phyloP scores from a whole-genome alignment of 2,888 invertebrate genomes.

The Caenorhabditis panamensis region DNA sequence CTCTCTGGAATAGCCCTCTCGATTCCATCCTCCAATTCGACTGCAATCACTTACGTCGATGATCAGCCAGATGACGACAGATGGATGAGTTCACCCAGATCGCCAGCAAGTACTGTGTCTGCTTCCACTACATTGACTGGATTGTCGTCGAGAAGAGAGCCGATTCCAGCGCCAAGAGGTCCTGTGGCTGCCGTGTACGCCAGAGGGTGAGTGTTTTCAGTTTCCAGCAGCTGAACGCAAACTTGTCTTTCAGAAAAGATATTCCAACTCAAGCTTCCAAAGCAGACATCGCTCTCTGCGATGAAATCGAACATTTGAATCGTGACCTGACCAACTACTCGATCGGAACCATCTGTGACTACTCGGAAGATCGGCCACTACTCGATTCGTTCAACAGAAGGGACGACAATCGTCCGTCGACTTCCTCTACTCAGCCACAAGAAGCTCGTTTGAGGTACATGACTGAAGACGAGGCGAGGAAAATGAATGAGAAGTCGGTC shows the following conservation, averaged over 20 bases:
- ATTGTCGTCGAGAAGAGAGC: conserved; percentile 21
- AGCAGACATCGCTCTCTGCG: conserved; percentile 47
- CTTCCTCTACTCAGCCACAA: neutral
- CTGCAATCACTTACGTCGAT: conserved; percentile 16
- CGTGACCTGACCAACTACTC: conserved; percentile 71
- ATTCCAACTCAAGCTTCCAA: conserved; percentile 39
- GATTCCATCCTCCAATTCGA: conserved; percentile 11
- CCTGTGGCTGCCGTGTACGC: conserved; percentile 64
- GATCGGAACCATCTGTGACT: conserved; percentile 64
- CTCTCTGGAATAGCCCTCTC: conserved; percentile 38
- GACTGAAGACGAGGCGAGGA: conserved; percentile 65
- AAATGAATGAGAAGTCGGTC: conserved; percentile 62
- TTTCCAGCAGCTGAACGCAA: neutral
- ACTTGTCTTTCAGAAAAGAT: conserved; percentile 39
- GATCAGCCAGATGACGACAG: conserved; percentile 27
- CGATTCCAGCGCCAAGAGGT: conserved; percentile 51
- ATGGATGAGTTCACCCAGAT: conserved; percentile 24
- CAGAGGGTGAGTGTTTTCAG: conserved; percentile 37
- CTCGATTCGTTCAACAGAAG: conserved; percentile 52
- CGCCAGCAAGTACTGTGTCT: conserved; percentile 23
- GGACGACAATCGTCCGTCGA: neutral
- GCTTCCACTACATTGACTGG: conserved; percentile 45
- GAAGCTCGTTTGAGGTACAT: conserved; percentile 61
- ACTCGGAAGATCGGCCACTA: conserved; percentile 68
- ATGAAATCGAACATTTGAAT: conserved; percentile 66